Evolutionary conservation across 2,113 vertebrate species (phyloP), one percentile per base, ranked within the genome.

Genomic region (Osmerus mordax): DNA sequence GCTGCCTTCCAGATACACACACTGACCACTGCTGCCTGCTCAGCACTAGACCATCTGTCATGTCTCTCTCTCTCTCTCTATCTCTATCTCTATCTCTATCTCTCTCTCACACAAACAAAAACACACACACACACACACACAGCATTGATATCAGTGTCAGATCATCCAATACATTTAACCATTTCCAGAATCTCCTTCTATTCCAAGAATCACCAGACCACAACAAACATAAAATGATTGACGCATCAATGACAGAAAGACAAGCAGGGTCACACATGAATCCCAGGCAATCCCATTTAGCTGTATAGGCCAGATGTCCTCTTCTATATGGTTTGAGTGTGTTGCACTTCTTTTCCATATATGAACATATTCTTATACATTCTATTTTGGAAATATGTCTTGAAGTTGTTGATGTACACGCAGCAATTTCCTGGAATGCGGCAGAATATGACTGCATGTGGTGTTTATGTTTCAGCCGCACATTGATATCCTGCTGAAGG

Each of bases 1-100:
- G 11, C 58, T 59, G 58, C 58, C 58, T 21, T 59, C n/a, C 28
- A 64, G 28, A 63, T 28, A 63, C 61, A 63, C 25, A 63, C 28
- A 63, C 36, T 41, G 36, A 41, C 36, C 36, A 41, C 36, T 8
- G 36, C 36, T 41, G 36, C 6, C 36, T 41, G 36, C 36, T 41
- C 36, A 41, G 36, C 36, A 41, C 36, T 9, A 41, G 36, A 6
- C 36, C 36, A 41, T 41, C 36, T 41, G 36, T 41, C 36, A 41
- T 41, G 36, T 41, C 36, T 41, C 36, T 8, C 60, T 23, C 59
- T 23, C 59, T 13, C 59, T 28, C 14, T 4, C 21, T 21, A 21
- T 41, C 36, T 8, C 60, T 23, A 23, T 23, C 59, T 13, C 59
- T n/a, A n/a, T 13, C 59, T 28, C 21, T 21, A 21, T 41, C 36